Base-by-base conservation (phyloP, 2,113 vertebrate species). In the Uria aalge region DNA sequence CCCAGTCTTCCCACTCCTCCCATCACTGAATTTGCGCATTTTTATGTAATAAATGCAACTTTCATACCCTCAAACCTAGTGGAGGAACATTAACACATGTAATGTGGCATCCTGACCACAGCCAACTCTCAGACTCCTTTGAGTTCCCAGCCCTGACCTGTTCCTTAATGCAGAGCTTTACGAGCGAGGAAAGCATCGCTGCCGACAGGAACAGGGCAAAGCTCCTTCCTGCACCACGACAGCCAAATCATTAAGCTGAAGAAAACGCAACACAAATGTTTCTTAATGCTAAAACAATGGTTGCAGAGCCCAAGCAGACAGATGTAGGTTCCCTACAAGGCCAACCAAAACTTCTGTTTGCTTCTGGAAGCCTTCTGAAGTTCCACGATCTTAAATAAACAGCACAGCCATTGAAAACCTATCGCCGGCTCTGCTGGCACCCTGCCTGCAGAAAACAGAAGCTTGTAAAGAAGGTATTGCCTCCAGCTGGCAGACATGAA, bases 401-500 rank as follows among this genome's bases (percentile, higher is more conserved):
- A 91, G 57, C 7, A 3, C 73, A 92, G 73, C 80, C 83, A 75
- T n/a, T 83, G 91, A 75, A 91, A 96, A 75, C 30, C 60, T 62
- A 53, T 72, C 36, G 13, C 52, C 9, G 6, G 56, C 88, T 78
- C 8, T 19, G 26, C 64, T 81, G 91, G 82, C 93, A 88, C 87
- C n/a, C 45, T 3, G 68, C 52, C 83, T 53, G 83, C 19, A 5
- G 76, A 79, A 78, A 94, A 83, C 92, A 96, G 86, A 52, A 71
- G 40, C 66, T 89, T 92, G 86, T 91, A 71, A 94, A 89, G 86
- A 75, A 85, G 84, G 53, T 64, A 12, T 8, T 57, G 95, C 74
- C 92, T 94, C 86, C 92, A 92, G 92, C 91, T 95, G 91, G 95
- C 91, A 95, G 86, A 60, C 64, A 57, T 3, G 11, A 86, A 55